Conservation (phyloP, 2,888 invertebrate species). For the Pomacea canaliculata region DNA sequence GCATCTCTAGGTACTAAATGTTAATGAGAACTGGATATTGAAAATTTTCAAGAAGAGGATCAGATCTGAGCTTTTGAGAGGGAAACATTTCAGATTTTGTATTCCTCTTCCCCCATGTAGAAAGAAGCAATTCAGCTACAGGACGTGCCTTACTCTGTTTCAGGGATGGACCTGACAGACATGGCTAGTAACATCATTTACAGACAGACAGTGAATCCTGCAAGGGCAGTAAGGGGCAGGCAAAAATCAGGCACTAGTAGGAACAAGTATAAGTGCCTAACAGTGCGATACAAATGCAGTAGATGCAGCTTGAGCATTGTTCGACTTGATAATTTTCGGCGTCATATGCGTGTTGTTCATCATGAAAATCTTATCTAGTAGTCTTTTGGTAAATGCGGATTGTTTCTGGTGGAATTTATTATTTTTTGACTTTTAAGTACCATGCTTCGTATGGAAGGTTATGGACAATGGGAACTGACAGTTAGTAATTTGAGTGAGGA, state of each 20-base stretch:
- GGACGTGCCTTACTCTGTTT: background rate
- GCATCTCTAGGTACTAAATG: too few species aligned
- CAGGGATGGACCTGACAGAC: slow-evolving; percentile 3
- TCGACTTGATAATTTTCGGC: slow-evolving; percentile 3
- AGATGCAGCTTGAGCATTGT: slow-evolving; percentile 1
- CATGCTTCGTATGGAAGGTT: too few species aligned
- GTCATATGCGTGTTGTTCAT: background rate
- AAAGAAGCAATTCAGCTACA: background rate
- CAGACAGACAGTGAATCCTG: background rate
- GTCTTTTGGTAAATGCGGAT: too few species aligned
- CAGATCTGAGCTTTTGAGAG: too few species aligned
- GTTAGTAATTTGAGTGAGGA: too few species aligned
- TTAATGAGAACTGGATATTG: too few species aligned
- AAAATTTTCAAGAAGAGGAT: too few species aligned
- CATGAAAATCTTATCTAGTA: background rate
- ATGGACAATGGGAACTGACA: too few species aligned
- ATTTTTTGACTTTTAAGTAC: too few species aligned
- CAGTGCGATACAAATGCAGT: background rate
- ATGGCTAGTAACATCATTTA: background rate
- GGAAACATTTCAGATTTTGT: too few species aligned
- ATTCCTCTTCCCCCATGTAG: too few species aligned
- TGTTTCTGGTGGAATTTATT: too few species aligned
- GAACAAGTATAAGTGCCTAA: background rate
- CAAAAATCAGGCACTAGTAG: background rate
- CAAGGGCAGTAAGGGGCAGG: background rate